Evolutionary conservation across 2,797 vertebrate species (phyloP), one percentile per base, ranked within the genome.

Genomic region (Spheniscus humboldti): DNA sequence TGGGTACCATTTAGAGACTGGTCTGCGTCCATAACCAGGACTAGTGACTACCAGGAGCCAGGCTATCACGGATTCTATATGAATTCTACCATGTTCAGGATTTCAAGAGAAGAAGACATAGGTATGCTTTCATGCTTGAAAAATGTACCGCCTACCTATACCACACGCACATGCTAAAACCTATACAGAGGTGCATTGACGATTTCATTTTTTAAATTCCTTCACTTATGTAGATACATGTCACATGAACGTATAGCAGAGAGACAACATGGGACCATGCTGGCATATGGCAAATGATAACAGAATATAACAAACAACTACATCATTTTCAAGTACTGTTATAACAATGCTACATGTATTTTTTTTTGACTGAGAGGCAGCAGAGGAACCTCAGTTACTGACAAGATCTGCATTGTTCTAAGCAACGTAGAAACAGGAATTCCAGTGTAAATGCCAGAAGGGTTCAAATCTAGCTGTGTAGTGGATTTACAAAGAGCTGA

Each of bases 401-500:
- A 91, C 23, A 37, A 90, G 57, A 92, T 62, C 47, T 43, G 30
- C 23, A 52, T 41, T 94, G 62, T 72, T 92, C 50, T 78, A 88
- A 79, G 75, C 11, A 69, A 74, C 84, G 50, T 4, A 75, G 35
- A 80, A 95, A 90, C 30, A 78, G 66, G 43, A 89, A 88, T 94
- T 93, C 62, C 63, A 81, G 35, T n/a, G 66, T 66, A 94, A 95
- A 90, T 39, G 35, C 79, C 66, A 81, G 37, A 91, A 94, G 45
- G 28, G n/a, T 88, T 92, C 62, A 86, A 93, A 86, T 88, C 28
- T 63, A 94, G 73, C 67, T 91, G 89, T 79, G 73, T 27, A 47
- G 57, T 56, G 55, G 59, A 88, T 91, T 94, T 94, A 86, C 53
- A 88, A 71, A 96, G 91, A 88, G 41, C 90, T 93, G 57, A 96